Evolutionary conservation across 2,888 invertebrate species (phyloP), one percentile per base, ranked within the genome.

Genomic region (Adela reaumurella): DNA sequence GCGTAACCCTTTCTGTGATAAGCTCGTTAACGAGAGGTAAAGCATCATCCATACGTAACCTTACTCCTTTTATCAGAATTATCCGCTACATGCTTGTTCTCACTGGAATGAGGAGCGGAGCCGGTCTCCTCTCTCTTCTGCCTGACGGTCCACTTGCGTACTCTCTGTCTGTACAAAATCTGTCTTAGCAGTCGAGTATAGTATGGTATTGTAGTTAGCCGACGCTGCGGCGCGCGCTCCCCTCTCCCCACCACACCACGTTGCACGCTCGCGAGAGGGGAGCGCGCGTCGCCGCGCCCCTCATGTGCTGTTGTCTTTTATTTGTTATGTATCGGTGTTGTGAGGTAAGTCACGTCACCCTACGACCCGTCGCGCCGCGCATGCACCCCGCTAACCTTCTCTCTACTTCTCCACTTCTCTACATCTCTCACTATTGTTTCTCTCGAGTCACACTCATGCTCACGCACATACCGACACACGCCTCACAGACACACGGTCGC

Each of bases 1-100:
- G 81, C 90, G 96, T 88, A 90, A 96, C 84, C 94, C 96, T 82
- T 89, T 91, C 87, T 88, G 86, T 83, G 96, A 97, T 88, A 96
- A 96, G 86, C 92, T 97, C 79, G 96, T 97, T 81, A 97, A 97
- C 85, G 93, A 92, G 89, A 95, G 97, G 94, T 94, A 88, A 88
- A 78, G 73, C 63, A 17, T 10, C 44, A 18, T 65, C 66, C 68
- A 58, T 63, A 61, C 68, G 73, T 66, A 68, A 55, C 56, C 28
- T 28, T 14, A n/a, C n/a, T 14, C 29, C 16, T 49, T 49, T 45
- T 49, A 29, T 49, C 46, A 46, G 17, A 35, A 41, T 29, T 76
- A 70, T 74, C 65, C 64, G 77, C 77, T 77, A 76, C 61, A 68
- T 70, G 78, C 78, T 78, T 78, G 77, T 76, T 74, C 35, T 20